Conservation (phyloP, 2,113 vertebrate genomes). For the Hydropotes inermis region DNA sequence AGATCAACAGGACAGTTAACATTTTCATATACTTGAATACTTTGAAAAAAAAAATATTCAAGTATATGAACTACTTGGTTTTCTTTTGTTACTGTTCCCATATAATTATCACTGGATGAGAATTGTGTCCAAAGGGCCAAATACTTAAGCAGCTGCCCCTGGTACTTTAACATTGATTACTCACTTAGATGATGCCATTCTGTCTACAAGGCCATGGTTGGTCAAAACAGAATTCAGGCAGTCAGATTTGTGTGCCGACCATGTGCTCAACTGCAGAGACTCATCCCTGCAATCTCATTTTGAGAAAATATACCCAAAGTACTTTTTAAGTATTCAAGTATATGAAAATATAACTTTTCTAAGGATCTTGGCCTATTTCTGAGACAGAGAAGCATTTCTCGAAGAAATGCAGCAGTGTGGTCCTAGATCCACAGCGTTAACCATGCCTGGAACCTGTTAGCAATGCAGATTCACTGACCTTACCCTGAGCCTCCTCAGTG, state of each 20-base stretch:
- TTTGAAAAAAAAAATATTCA: background rate
- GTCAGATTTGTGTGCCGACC: background rate
- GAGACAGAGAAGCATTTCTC: background rate
- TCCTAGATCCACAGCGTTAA: background rate
- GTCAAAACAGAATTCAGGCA: background rate
- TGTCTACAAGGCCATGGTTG: background rate
- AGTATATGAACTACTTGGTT: background rate
- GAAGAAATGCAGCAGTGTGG: background rate
- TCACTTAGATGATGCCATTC: background rate
- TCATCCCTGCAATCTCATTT: background rate
- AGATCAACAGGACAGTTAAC: background rate
- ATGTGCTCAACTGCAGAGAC: background rate
- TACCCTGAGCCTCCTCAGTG: background rate
- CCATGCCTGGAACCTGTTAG: background rate
- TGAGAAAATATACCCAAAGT: background rate
- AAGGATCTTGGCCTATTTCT: background rate
- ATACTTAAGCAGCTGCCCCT: background rate
- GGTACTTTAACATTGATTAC: background rate
- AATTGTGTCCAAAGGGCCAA: background rate
- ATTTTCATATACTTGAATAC: background rate
- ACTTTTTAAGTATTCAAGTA: background rate
- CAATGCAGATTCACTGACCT: background rate
- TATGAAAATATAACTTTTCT: background rate
- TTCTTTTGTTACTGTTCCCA: background rate
- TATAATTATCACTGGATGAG: background rate